A percentile compares a stretch with the other conserved stretches of the same genome.
phyloP scores from a whole-genome alignment of 2,888 invertebrate genomes.

The Cantharis rustica region DNA sequence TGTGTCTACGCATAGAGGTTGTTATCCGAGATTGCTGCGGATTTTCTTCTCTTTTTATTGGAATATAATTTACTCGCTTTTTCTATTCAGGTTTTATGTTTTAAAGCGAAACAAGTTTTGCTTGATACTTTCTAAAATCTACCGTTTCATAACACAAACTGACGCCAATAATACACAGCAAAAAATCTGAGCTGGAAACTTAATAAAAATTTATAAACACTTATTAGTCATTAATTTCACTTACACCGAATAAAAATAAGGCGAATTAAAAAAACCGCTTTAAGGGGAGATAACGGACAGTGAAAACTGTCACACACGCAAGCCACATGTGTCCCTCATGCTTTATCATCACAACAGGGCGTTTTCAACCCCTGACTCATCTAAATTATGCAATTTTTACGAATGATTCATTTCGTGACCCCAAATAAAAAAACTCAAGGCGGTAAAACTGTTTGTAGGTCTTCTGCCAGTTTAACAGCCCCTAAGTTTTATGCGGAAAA shows the following conservation, averaged over 20 bases:
- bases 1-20: constrained; percentile 23
- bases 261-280: constrained; percentile 12
- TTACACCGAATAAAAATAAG: background rate
- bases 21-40: constrained; percentile 26
- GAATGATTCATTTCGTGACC: constrained; percentile 25
- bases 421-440: background rate
- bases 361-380: constrained; percentile 34
- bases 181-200: background rate
- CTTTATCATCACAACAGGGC: constrained; percentile 29
- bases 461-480: background rate
- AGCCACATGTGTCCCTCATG: constrained; percentile 29
- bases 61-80: constrained; percentile 5
- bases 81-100: constrained; percentile 8
- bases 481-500: background rate
- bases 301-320: constrained; percentile 32
- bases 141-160: background rate
- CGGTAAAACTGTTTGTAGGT: background rate
- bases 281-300: constrained; percentile 23
- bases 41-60: constrained; percentile 17
- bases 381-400: constrained; percentile 31
- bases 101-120: background rate
- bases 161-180: background rate
- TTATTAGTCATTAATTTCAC: background rate
- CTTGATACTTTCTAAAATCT: background rate
- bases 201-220: background rate